phyloP scores from a whole-genome alignment of 2,888 invertebrate species.

The Epinotia demarniana region DNA sequence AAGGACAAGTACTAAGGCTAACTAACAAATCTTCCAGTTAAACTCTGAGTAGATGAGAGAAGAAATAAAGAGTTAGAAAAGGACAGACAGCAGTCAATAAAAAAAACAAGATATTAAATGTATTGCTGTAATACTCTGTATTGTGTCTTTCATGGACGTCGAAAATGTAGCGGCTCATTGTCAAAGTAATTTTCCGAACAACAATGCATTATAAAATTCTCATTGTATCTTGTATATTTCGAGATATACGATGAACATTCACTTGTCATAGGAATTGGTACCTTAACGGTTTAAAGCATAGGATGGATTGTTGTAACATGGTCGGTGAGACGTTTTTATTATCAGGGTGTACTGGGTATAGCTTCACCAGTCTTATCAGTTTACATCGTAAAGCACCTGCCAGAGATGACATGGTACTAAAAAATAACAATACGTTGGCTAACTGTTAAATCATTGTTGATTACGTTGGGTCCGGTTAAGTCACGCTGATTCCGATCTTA shows the following conservation, averaged over 20 bases:
- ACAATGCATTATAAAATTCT: constrained; percentile 32
- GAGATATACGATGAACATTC: not conserved
- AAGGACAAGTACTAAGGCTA: too few relatives aligned
- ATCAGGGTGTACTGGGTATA: not conserved
- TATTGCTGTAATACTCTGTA: not conserved
- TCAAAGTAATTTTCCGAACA: constrained; percentile 22
- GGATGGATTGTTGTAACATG: not conserved
- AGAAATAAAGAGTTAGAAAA: too few relatives aligned
- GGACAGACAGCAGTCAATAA: not conserved
- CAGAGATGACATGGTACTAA: constrained; percentile 71
- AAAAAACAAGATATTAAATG: constrained; percentile 15
- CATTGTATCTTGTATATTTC: constrained; percentile 25
- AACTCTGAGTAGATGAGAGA: too few relatives aligned
- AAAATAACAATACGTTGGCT: constrained; percentile 69
- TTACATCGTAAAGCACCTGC: constrained; percentile 64
- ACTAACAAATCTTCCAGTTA: too few relatives aligned
- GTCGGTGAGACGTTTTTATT: constrained; percentile 2
- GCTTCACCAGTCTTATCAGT: constrained; percentile 34
- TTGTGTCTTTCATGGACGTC: not conserved
- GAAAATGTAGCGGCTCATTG: constrained; percentile 27
- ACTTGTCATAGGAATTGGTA: constrained; percentile 1
- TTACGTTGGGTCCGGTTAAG: constrained; percentile 64
- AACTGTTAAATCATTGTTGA: constrained; percentile 72
- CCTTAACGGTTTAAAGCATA: not conserved
- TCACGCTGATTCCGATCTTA: constrained; percentile 76